A percentile compares a stretch with the other conserved stretches of the same genome.
Evolutionary conservation across 2,888 invertebrate species (phyloP).

Genomic region (Caenorhabditis sp.): DNA sequence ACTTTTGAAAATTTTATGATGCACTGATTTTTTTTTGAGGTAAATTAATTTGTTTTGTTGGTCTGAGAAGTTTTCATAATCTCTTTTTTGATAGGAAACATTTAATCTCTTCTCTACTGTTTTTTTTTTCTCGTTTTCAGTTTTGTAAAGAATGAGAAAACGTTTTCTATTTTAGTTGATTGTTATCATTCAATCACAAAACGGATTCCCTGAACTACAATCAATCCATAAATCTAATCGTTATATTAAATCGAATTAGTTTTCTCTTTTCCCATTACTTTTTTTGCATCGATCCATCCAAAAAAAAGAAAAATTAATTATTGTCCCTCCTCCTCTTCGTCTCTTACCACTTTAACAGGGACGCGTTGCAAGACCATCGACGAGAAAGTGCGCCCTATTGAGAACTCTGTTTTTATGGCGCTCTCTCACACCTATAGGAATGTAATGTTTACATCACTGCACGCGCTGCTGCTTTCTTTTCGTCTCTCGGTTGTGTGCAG

Average conservation of each 20-base stretch:
- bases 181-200: conserved; percentile 7
- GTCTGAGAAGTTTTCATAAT: too few relatives aligned
- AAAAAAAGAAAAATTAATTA: background rate
- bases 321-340: background rate
- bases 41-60: too few relatives aligned
- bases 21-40: too few relatives aligned
- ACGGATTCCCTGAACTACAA: background rate
- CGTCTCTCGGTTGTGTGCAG: background rate
- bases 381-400: background rate
- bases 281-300: background rate
- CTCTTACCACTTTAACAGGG: background rate
- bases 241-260: background rate
- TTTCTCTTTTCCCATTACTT: background rate
- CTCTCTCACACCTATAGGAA: conserved; percentile 42
- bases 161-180: background rate
- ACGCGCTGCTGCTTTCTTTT: conserved; percentile 23
- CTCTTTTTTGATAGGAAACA: too few relatives aligned
- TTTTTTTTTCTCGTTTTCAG: too few relatives aligned
- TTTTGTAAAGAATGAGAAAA: background rate
- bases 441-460: conserved; percentile 42
- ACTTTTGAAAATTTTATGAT: too few relatives aligned
- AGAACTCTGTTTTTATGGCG: conserved; percentile 6
- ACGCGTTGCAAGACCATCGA: background rate
- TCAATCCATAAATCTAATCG: background rate
- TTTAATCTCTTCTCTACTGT: too few relatives aligned